Conservation (phyloP, 30 jellyfish, hydroid and myxozoan genomes). For the Aurelia coerulea region DNA sequence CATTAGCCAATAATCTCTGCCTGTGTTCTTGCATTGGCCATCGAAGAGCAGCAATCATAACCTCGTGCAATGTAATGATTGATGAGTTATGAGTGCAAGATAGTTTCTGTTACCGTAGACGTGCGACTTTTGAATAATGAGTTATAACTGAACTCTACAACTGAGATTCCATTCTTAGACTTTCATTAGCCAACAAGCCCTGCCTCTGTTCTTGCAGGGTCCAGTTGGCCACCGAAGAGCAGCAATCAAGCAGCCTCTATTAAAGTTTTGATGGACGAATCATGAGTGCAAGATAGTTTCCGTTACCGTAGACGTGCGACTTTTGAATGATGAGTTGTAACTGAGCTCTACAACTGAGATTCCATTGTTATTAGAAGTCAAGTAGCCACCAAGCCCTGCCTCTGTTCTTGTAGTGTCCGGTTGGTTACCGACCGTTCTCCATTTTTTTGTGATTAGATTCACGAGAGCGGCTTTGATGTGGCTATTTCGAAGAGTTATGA, state of each 20-base stretch:
- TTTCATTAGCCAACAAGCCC: background rate
- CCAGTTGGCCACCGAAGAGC: background rate
- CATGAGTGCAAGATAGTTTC: no score
- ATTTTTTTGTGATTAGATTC: background rate
- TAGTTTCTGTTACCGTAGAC: no score
- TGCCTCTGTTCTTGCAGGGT: background rate
- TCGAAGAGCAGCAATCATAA: no score
- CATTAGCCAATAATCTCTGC: no score
- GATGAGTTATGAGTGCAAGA: no score
- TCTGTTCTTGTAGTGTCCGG: background rate
- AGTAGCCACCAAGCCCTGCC: background rate
- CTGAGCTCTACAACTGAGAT: background rate
- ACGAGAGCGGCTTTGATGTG: background rate
- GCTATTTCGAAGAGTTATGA: constrained; percentile 11
- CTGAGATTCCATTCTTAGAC: background rate
- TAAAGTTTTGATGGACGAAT: no score
- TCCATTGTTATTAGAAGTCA: background rate
- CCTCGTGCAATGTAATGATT: no score
- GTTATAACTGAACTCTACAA: background rate
- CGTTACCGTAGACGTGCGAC: no score
- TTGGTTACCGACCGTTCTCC: background rate
- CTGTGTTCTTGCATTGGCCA: no score
- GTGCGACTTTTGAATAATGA: background rate
- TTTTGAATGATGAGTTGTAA: no score
- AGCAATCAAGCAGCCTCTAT: no score